Percentiles rank a stretch among this genome's conserved stretches.
These are phyloP conservation scores for Seriola quinqueradiata DNA, from an alignment of 2,113 vertebrate genomes.

Conservation along the genomic window DNA sequence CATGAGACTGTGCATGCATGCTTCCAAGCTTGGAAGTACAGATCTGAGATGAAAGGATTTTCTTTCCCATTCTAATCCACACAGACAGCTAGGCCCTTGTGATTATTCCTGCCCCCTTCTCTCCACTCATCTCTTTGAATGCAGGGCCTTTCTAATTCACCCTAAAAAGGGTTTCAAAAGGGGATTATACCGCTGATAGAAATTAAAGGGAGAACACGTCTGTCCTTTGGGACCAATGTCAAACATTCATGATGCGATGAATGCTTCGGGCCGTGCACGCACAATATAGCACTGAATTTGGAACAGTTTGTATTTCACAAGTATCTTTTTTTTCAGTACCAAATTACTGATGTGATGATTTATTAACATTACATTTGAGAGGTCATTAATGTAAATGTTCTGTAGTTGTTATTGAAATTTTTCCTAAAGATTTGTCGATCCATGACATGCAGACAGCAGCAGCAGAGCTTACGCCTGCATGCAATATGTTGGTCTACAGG, in stretches of 20 bases:
- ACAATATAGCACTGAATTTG: constrained; percentile 46
- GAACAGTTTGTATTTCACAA: constrained; percentile 37
- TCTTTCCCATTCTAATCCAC: constrained; percentile 83
- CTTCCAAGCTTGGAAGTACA: constrained; percentile 73
- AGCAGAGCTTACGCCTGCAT: neutral
- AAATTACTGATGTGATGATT: neutral
- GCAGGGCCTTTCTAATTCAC: constrained; percentile 84
- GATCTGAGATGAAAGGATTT: constrained; percentile 86
- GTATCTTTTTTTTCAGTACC: neutral
- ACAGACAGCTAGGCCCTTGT: constrained; percentile 84
- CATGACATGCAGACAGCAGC: neutral
- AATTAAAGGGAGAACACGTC: constrained; percentile 81
- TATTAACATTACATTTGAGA: neutral
- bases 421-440: neutral
- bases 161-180: constrained; percentile 84
- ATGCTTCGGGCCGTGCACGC: constrained; percentile 42
- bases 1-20: constrained; percentile 33
- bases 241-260: constrained; percentile 77
- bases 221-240: constrained; percentile 80
- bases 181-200: constrained; percentile 82
- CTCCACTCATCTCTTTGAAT: constrained; percentile 82
- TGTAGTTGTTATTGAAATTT: neutral
- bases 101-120: constrained; percentile 78
- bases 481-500: neutral
- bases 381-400: neutral